phyloP scores from a whole-genome alignment of 2,113 vertebrate genomes.

The Motacilla alba region DNA sequence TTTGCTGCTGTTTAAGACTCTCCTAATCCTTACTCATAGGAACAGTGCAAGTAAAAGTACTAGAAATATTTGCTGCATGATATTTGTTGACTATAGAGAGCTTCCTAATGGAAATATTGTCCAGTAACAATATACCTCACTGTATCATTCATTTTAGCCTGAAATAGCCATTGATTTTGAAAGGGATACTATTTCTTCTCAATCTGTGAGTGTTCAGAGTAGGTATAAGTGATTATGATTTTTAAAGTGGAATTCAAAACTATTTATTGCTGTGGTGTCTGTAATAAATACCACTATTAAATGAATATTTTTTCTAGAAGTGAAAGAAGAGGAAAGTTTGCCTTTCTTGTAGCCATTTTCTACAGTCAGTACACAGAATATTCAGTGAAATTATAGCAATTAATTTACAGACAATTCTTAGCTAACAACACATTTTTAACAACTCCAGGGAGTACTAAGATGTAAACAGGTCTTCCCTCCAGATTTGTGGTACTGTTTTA shows the following conservation, averaged over 20 bases:
- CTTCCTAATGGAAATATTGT: not conserved
- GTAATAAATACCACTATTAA: not conserved
- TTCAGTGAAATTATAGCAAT: not conserved
- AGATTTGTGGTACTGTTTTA: not conserved
- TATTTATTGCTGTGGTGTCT: not conserved
- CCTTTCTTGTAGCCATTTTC: not conserved
- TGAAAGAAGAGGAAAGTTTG: not conserved
- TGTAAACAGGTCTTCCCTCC: not conserved
- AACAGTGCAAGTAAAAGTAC: not conserved
- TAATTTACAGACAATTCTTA: not conserved
- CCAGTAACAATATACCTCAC: not conserved
- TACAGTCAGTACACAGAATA: not conserved
- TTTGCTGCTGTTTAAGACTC: not conserved
- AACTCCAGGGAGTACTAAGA: not conserved
- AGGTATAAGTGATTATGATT: not conserved
- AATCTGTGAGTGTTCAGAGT: not conserved
- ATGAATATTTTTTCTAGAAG: not conserved
- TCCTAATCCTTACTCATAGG: not conserved
- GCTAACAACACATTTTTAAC: not conserved
- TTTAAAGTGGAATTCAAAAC: not conserved
- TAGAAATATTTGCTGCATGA: not conserved
- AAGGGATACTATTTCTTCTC: not conserved
- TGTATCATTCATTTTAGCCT: not conserved
- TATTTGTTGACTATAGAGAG: not conserved
- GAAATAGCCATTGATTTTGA: not conserved